phyloP scores from a whole-genome alignment of 2,113 vertebrate species.

The Salvator merianae region DNA sequence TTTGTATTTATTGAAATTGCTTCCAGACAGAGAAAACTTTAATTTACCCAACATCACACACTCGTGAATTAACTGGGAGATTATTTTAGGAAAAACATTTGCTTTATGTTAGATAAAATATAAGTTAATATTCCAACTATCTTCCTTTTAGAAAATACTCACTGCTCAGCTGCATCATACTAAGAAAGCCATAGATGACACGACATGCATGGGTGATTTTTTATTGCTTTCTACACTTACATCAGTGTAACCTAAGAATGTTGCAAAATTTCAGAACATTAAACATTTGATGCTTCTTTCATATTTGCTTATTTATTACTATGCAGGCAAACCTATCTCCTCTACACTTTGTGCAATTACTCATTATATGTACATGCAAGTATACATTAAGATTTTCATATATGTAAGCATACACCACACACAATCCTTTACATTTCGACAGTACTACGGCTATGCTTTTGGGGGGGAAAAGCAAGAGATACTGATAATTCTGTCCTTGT shows the following conservation, averaged over 20 bases:
- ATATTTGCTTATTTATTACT: neutral
- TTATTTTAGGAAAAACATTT: constrained; percentile 4
- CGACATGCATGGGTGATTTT: neutral
- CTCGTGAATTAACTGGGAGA: neutral
- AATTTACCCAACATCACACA: constrained; percentile 2
- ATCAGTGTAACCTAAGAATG: constrained; percentile 24
- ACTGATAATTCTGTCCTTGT: neutral
- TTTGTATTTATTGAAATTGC: constrained; percentile 33
- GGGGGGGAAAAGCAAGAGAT: neutral
- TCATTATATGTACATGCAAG: constrained; percentile 1
- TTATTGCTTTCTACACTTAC: constrained; percentile 23
- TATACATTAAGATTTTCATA: neutral
- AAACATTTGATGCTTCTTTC: neutral
- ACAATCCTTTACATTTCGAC: neutral
- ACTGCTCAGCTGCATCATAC: constrained; percentile 19
- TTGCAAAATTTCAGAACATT: constrained; percentile 26
- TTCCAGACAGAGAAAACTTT: constrained; percentile 3
- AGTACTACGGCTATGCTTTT: neutral
- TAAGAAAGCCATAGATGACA: neutral
- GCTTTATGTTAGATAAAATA: constrained; percentile 26
- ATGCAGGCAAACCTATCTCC: neutral
- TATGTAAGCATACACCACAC: constrained; percentile 7
- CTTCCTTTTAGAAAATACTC: constrained; percentile 37
- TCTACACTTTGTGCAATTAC: constrained; percentile 20
- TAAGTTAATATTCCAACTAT: constrained; percentile 32